Evolutionary conservation across 2,888 invertebrate genomes (phyloP).

Genomic region (Drosophila rubida): DNA sequence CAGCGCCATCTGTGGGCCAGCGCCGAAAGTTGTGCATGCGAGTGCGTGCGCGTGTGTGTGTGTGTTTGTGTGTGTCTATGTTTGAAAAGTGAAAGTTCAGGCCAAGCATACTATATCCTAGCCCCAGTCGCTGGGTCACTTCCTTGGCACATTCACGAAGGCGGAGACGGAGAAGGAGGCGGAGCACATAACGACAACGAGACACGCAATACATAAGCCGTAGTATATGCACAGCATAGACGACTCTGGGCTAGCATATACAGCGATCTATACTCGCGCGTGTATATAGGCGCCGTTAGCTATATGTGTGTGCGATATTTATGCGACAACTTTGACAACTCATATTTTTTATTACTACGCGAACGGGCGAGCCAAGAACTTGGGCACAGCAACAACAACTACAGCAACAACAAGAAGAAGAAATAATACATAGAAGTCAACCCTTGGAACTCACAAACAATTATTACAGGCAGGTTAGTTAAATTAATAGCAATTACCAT

Average conservation of each 20-base stretch:
- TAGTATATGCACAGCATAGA: constrained; percentile 15
- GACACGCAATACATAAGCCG: constrained; percentile 60
- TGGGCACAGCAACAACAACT: constrained; percentile 12
- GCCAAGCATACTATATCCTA: constrained; percentile 24
- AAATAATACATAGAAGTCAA: constrained; percentile 35
- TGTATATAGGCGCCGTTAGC: constrained; percentile 9
- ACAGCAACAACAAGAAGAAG: constrained; percentile 7
- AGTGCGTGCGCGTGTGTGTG: constrained; percentile 24
- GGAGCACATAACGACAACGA: constrained; percentile 47
- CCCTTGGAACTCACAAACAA: constrained; percentile 50
- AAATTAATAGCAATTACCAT: constrained; percentile 4
- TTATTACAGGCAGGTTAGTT: constrained; percentile 54
- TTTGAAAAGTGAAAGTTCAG: constrained; percentile 72
- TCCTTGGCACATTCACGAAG: constrained; percentile 46
- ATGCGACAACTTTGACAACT: constrained; percentile 61
- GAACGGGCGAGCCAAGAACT: constrained; percentile 33
- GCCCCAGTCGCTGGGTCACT: constrained; percentile 38
- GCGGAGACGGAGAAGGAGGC: constrained; percentile 20
- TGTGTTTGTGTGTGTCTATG: constrained; percentile 12
- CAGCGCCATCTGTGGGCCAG: constrained; percentile 46
- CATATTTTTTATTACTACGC: constrained; percentile 47
- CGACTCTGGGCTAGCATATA: constrained; percentile 29
- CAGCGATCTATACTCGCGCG: constrained; percentile 13
- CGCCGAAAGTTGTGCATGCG: constrained; percentile 16
- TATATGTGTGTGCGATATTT: constrained; percentile 54